A percentile compares a stretch with the other conserved stretches of the same genome.
Conservation (phyloP, 1,140 invertebrate species). For the Oryzaephilus surinamensis region DNA sequence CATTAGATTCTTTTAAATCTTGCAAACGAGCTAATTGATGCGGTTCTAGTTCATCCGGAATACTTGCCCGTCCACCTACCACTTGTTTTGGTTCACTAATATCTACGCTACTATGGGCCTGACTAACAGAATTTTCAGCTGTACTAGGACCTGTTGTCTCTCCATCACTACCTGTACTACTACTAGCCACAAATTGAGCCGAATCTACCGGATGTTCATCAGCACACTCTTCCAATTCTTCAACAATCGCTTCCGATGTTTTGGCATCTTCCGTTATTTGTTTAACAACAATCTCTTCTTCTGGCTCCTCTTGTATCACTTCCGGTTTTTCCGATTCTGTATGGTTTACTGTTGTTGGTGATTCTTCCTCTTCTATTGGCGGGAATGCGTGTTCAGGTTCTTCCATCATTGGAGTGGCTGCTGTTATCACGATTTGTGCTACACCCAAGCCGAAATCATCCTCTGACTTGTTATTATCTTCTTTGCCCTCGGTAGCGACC, state of each 20-base stretch:
- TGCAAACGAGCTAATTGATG: constrained; percentile 73
- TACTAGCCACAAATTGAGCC: constrained; percentile 45
- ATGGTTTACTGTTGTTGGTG: not conserved
- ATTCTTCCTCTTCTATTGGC: constrained; percentile 36
- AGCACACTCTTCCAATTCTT: constrained; percentile 26
- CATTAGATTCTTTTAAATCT: constrained; percentile 79
- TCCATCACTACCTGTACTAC: constrained; percentile 48
- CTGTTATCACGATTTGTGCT: constrained; percentile 78
- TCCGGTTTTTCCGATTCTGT: not conserved
- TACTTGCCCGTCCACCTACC: constrained; percentile 60
- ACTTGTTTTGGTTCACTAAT: constrained; percentile 49
- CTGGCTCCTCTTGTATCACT: constrained; percentile 20
- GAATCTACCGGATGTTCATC: constrained; percentile 42
- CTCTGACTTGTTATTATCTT: constrained; percentile 4
- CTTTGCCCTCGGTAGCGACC: no score
- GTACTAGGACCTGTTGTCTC: constrained; percentile 50
- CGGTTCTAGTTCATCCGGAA: constrained; percentile 75
- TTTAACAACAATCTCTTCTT: constrained; percentile 29
- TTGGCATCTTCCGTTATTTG: constrained; percentile 24
- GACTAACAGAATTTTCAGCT: constrained; percentile 46
- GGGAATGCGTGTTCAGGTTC: constrained; percentile 60
- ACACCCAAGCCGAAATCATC: constrained; percentile 54
- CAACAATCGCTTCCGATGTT: constrained; percentile 7
- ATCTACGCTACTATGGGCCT: constrained; percentile 22
- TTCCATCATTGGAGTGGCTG: constrained; percentile 78